These are phyloP conservation scores for Percopsis omiscomaycus DNA, from an alignment of 2,797 vertebrate species.

Conservation along the genomic window DNA sequence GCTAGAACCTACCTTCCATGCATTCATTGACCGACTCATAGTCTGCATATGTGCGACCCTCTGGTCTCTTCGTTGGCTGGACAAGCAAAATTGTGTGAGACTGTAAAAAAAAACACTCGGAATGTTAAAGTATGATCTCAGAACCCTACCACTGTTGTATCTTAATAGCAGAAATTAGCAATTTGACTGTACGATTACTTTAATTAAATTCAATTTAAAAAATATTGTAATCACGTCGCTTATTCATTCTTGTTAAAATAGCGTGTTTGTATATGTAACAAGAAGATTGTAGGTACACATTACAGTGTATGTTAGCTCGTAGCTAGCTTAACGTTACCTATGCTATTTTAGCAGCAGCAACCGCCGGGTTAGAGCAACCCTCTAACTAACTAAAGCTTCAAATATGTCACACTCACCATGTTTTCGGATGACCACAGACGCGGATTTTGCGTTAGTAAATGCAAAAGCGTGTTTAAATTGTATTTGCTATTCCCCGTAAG, in stretches of 20 bases:
- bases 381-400: neutral
- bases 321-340: conserved; percentile 55
- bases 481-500: conserved; percentile 5
- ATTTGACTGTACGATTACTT: too few relatives aligned
- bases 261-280: too few relatives aligned
- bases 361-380: neutral
- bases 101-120: conserved; percentile 65
- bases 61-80: conserved; percentile 97
- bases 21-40: conserved; percentile 99
- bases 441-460: neutral
- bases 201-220: too few relatives aligned
- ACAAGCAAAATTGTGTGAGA: conserved; percentile 98
- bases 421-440: conserved; percentile 17
- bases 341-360: conserved; percentile 10
- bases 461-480: conserved; percentile 15
- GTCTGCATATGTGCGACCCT: conserved; percentile 97
- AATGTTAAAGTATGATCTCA: neutral
- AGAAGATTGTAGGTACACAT: too few relatives aligned
- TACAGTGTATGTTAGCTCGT: conserved; percentile 27
- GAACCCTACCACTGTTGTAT: neutral
- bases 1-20: conserved; percentile 90
- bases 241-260: too few relatives aligned
- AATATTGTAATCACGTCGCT: too few relatives aligned
- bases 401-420: conserved; percentile 59
- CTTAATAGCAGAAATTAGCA: too few relatives aligned